Conservation (phyloP, 2,888 invertebrate genomes). For the Stenolophus ochropezus region DNA sequence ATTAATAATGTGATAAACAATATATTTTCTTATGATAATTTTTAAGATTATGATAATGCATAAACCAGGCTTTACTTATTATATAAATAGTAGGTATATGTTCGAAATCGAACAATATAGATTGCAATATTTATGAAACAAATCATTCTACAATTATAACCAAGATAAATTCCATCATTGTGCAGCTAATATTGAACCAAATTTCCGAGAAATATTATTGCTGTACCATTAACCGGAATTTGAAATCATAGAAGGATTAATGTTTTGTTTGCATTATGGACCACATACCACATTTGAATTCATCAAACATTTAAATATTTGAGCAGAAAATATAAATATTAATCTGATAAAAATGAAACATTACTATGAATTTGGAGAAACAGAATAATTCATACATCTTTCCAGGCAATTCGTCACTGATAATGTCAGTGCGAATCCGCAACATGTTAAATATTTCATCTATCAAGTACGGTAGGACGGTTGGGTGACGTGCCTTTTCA, state of each 20-base stretch:
- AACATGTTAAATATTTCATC: conserved; percentile 16
- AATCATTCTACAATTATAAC: too few species aligned
- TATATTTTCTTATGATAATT: too few species aligned
- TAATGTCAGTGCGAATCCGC: neutral
- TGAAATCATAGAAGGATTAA: neutral
- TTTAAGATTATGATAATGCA: too few species aligned
- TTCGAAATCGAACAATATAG: too few species aligned
- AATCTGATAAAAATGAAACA: neutral
- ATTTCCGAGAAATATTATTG: too few species aligned
- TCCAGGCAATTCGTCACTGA: neutral
- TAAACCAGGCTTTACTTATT: too few species aligned
- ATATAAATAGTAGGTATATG: too few species aligned
- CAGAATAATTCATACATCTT: conserved; percentile 9
- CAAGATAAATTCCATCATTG: too few species aligned
- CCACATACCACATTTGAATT: neutral
- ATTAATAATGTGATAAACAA: too few species aligned
- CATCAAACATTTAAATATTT: neutral
- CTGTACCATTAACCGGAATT: neutral
- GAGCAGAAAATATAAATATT: neutral
- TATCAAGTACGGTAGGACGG: neutral
- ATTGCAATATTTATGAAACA: too few species aligned
- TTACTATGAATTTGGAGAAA: neutral
- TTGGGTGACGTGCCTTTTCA: neutral
- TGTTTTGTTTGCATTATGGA: neutral
- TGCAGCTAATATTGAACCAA: too few species aligned